Base-by-base conservation (phyloP, 2,113 vertebrate species). In the Entelurus aequoreus region DNA sequence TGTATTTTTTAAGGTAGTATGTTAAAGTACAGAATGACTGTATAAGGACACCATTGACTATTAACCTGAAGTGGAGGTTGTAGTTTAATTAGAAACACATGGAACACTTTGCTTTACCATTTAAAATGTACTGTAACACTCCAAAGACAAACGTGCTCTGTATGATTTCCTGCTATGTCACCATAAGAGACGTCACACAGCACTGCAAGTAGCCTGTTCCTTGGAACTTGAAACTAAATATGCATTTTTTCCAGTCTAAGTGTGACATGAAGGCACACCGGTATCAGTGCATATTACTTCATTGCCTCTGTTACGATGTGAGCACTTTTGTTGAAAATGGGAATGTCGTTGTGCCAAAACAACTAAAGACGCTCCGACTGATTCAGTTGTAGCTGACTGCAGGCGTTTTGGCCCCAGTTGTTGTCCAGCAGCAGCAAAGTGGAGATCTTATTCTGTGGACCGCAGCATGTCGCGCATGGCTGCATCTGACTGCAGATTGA, bases 81-180 rank as follows among this genome's bases (percentile, higher is more conserved):
- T 11, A 46, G 10, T 87, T 74, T 40, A 83, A 81, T 88, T 89
- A 79, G 54, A 72, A 72, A 53, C 77, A 77, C 60, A 69, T 82
- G 75, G 71, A 74, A 13, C 56, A 44, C 49, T 70, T 75, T 72
- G 54, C 74, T 79, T 83, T 75, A 82, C n/a, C 10, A 11, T 28
- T 52, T 52, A 28, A 28, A 28, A 28, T 28, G 28, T 28, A 28
- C 28, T 61, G 70, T 71, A 74, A 78, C 69, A 72, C 54, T 58
- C 64, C 66, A 67, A 67, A 56, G 77, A 80, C 71, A 74, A 75
- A 42, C n/a, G 37, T 62, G 73, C 67, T 79, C 54, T 37, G 9
- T 66, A 75, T 72, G 51, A 86, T 87, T 85, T 88, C 84, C 82
- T 79, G 71, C 69, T 50, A 65, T 85, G 78, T 86, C 85, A 75